Percentiles rank a stretch among this genome's conserved stretches.
Evolutionary conservation across 2,888 invertebrate species (phyloP).

Genomic region (Pardosa pseudoannulata): DNA sequence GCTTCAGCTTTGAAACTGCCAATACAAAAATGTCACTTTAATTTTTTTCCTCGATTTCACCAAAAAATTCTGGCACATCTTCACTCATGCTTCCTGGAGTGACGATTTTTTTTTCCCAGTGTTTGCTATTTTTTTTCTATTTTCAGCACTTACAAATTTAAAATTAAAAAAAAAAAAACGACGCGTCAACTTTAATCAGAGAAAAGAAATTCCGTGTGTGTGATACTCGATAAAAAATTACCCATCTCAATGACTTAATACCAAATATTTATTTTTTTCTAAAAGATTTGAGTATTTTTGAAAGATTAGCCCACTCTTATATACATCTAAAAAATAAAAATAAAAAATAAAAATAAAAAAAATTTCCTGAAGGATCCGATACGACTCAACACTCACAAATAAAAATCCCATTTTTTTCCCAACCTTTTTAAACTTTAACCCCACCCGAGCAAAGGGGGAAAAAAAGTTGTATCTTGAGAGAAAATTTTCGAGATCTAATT

Average conservation of each 20-base stretch:
- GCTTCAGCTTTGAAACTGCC: no score
- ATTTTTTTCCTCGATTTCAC: no score
- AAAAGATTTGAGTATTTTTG: conserved; percentile 44
- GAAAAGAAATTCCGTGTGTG: background rate
- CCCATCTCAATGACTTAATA: conserved; percentile 5
- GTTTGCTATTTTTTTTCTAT: background rate
- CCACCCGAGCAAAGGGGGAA: conserved; percentile 47
- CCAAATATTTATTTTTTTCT: conserved; percentile 11
- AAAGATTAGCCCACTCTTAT: conserved; percentile 52
- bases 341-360: conserved; percentile 38
- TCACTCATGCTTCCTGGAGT: no score
- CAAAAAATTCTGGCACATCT: no score
- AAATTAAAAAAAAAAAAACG: background rate
- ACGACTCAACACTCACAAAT: conserved; percentile 52
- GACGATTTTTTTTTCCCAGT: no score
- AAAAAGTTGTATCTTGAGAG: conserved; percentile 47
- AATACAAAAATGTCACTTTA: no score
- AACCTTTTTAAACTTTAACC: conserved; percentile 65
- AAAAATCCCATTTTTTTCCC: conserved; percentile 36
- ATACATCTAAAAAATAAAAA: background rate
- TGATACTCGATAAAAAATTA: conserved; percentile 18
- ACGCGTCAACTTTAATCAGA: conserved; percentile 8
- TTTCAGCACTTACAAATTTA: background rate
- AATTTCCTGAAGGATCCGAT: conserved; percentile 42
- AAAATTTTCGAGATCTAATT: conserved; percentile 70